phyloP scores from a whole-genome alignment of 2,888 invertebrate genomes.

The Chironomus riparius region DNA sequence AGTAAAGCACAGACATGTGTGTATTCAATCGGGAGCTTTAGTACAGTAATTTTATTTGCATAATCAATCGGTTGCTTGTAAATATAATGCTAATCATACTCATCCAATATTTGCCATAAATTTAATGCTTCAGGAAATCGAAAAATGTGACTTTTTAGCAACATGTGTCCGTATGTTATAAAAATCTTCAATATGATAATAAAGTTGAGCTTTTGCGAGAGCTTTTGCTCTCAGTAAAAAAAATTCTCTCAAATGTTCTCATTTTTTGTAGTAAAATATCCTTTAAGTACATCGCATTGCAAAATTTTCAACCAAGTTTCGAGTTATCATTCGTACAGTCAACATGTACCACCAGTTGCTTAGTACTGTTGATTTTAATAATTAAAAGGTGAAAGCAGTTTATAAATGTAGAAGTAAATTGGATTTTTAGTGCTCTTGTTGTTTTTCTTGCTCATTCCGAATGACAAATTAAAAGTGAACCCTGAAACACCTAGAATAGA shows the following conservation, averaged over 20 bases:
- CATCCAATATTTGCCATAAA: background rate
- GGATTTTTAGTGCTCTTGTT: background rate
- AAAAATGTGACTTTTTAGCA: background rate
- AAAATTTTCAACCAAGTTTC: background rate
- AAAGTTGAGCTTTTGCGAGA: background rate
- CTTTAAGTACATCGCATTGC: slow-evolving; percentile 10
- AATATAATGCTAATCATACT: background rate
- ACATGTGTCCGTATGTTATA: background rate
- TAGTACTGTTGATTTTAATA: background rate
- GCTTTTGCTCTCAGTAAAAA: background rate
- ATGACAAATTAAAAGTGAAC: background rate
- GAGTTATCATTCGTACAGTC: slow-evolving; percentile 8
- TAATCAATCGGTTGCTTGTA: background rate
- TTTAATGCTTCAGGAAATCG: background rate
- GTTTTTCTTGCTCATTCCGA: background rate
- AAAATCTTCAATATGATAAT: too few relatives aligned
- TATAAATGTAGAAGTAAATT: background rate
- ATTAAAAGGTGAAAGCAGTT: background rate
- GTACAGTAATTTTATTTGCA: background rate
- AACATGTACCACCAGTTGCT: slow-evolving; percentile 5
- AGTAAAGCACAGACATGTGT: background rate
- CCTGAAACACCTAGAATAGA: too few relatives aligned
- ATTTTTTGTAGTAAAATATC: background rate
- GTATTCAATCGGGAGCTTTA: background rate
- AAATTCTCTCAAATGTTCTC: background rate